Base-by-base conservation (phyloP, 1,140 invertebrate species). In the Tetranychus urticae region DNA sequence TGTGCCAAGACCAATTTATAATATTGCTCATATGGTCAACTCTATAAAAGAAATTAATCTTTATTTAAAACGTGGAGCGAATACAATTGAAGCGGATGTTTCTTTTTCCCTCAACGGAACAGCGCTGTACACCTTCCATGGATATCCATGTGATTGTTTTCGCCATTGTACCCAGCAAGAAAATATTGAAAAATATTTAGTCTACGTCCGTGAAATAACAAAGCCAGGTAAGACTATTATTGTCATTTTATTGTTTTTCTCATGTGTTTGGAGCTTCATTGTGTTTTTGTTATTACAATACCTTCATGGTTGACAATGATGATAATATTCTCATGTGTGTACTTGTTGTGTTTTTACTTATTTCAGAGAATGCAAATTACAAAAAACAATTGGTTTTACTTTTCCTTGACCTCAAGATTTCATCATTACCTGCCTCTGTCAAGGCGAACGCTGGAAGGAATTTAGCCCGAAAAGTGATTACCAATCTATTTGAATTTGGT, bases 21-120 rank as follows among this genome's bases (percentile, higher is more conserved):
- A 66, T 36, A 67, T 69, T 33, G 68, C 64, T 35, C 68, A 69
- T 39, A 69, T 69, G 68, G 68, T 68, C 3, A 69, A 69, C 54
- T 68, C 66, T 1, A 58, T 69, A 10, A 60, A 60, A 35, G 68
- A 69, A 55, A 42, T 69, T 14, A 62, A 69, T n/a, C 45, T 66
- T 3, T 66, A 63, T 35, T 47, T 69, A 35, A 47, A 45, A 1
- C 50, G 61, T 37, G 68, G 68, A n/a, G 66, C 68, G 0, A 69
- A 69, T 58, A 65, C 66, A 10, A 61, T 69, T 5, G 68, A 69
- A 62, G 61, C 65, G 0, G 68, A 69, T 62, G 61, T 69, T 10
- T 63, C 60, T 14, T 69, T 69, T 54, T 56, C 63, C 12, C 37
- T 8, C 0, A 65, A 69, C 45, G 68, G 68, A 10, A 60, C 63